Percentiles rank a stretch among this genome's conserved stretches.
phyloP scores from a whole-genome alignment of 2,797 vertebrate species.

The Anguilla anguilla region DNA sequence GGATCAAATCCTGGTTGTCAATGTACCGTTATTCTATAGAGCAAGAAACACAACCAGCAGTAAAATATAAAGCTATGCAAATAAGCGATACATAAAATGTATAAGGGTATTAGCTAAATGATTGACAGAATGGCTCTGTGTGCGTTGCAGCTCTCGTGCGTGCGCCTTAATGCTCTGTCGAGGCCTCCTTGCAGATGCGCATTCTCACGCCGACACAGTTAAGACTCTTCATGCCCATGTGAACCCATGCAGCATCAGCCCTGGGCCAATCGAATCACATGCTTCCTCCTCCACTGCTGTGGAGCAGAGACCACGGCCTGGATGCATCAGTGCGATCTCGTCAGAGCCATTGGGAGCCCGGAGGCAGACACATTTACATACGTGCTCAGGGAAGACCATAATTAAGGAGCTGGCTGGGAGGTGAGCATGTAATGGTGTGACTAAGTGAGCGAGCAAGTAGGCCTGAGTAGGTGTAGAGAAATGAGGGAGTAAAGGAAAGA shows the following conservation, averaged over 20 bases:
- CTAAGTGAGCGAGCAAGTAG: not conserved
- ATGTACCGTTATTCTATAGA: not conserved
- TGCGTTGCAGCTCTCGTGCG: not conserved
- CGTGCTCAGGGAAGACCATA: not conserved
- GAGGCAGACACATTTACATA: not conserved
- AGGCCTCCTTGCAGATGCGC: not conserved
- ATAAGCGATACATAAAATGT: not conserved
- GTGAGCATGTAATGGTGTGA: not conserved
- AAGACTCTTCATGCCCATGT: constrained; percentile 6
- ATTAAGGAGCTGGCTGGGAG: not conserved
- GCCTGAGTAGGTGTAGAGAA: not conserved
- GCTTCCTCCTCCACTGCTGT: not conserved
- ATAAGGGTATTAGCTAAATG: not conserved
- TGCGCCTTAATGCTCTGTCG: not conserved
- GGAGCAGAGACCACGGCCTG: not conserved
- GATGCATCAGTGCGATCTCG: not conserved
- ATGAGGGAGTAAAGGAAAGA: not conserved
- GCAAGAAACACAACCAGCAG: not conserved
- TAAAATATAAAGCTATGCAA: not conserved
- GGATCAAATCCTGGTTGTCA: not conserved
- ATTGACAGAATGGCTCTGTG: not conserved
- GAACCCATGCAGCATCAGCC: not conserved
- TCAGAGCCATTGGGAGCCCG: not conserved
- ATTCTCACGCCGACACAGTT: not conserved
- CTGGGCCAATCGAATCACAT: not conserved